A percentile compares a stretch with the other conserved stretches of the same genome.
phyloP scores from a whole-genome alignment of 30 jellyfish, hydroid and myxozoan species.

The Hydractinia echinata region DNA sequence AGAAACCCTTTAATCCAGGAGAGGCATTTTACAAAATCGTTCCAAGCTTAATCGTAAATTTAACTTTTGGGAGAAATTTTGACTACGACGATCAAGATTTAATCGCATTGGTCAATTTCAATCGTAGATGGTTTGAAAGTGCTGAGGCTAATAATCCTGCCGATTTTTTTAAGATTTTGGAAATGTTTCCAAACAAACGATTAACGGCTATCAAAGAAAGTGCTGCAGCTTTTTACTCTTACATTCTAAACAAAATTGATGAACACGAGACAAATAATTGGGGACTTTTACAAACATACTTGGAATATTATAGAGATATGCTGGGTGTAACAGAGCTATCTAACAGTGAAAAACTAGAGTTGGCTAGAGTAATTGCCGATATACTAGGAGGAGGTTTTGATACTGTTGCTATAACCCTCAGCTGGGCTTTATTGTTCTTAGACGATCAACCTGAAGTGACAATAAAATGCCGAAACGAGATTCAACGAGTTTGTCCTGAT shows the following conservation, averaged over 20 bases:
- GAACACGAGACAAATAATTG: background rate
- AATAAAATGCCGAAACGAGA: conserved; percentile 1
- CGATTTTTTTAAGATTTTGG: conserved; percentile 22
- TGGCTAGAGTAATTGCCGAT: conserved; percentile 29
- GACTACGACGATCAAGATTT: conserved; percentile 27
- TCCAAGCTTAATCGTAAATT: conserved; percentile 20
- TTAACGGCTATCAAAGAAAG: conserved; percentile 16
- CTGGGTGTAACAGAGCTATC: conserved; percentile 7
- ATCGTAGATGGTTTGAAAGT: conserved; percentile 29
- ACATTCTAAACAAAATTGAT: background rate
- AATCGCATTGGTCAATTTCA: conserved; percentile 5
- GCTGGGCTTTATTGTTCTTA: conserved; percentile 25
- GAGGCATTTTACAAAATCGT: conserved; percentile 10
- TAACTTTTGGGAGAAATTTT: conserved; percentile 23
- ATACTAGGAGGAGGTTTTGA: conserved; percentile 43
- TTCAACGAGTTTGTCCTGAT: background rate
- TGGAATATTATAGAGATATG: background rate
- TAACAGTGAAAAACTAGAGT: conserved; percentile 2
- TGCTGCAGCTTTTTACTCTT: conserved; percentile 6
- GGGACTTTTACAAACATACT: background rate
- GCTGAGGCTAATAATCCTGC: conserved; percentile 46
- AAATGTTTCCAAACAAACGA: conserved; percentile 29
- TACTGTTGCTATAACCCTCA: conserved; percentile 33
- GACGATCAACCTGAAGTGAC: conserved; percentile 16
- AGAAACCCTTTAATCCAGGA: conserved; percentile 18